Evolutionary conservation across 2,113 vertebrate genomes (phyloP), one percentile per base, ranked within the genome.

Genomic region (Eudyptes chrysolophus): DNA sequence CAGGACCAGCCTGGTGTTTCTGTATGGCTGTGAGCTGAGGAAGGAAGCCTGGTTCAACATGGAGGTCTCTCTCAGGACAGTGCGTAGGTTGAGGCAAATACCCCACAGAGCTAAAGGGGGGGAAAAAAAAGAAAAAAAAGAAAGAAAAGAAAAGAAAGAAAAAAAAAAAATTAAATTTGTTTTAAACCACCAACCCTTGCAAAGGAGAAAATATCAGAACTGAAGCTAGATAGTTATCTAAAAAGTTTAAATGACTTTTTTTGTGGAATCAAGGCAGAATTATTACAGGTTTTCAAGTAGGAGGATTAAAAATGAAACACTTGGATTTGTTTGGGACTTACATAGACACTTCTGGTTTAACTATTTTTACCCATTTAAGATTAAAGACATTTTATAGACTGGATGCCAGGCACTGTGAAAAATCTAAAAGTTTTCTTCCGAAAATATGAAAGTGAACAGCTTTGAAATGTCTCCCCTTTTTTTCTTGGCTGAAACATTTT

Each of bases 91-190:
- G 30, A 62, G 40, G 36, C 14, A 32, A 81, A 62, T 27, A 42
- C 5, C 25, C 8, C 26, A 42, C 17, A 69, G 26, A 69, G 13
- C 26, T 42, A 22, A 82, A 55, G 9, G 12, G 16, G 8, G 8
- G 9, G 2, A 7, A 29, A 25, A 27, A 49, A 38, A 2, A 1
- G 5, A 20, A 8, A 38, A 11, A 48, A 9, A 46, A 16, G 2
- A 27, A 7, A 16, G 5, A 30, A 51, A 51, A 15, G 6, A 30
- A 51, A 51, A 15, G 6, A 3, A 1, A 40, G 40, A 40, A 16
- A 25, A 34, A 25, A 1, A 2, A 22, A 77, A 64, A 38, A 38
- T 18, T 3, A 7, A 17, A 30, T 26, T 42, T 6, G 16, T 38
- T 80, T 84, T 27, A 46, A 11, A 26, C 7, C 34, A 60, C 2